Evolutionary conservation across 2,888 invertebrate genomes (phyloP).

Genomic region (Amblyjoppa proteus): DNA sequence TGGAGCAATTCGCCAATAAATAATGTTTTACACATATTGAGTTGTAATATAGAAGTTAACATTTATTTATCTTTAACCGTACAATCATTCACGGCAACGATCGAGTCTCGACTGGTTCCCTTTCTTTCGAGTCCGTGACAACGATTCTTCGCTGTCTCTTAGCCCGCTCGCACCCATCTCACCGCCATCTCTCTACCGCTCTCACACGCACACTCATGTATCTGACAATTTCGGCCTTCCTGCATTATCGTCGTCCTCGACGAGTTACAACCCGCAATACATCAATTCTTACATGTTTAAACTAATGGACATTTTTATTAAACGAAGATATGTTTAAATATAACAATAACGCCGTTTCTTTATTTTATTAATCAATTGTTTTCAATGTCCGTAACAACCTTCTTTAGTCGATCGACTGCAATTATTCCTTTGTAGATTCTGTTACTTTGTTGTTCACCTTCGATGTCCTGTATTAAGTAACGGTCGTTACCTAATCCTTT

Average conservation of each 20-base stretch:
- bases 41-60: no score
- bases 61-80: no score
- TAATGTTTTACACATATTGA: no score
- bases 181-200: neutral
- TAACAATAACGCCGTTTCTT: neutral
- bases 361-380: neutral
- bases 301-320: neutral
- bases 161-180: neutral
- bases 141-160: neutral
- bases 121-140: no score
- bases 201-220: neutral
- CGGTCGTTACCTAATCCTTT: constrained; percentile 55
- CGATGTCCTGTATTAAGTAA: constrained; percentile 61
- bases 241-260: constrained; percentile 12
- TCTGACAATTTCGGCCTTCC: constrained; percentile 4
- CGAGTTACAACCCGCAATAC: neutral
- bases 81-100: no score
- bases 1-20: no score
- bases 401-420: constrained; percentile 47
- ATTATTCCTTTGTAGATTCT: constrained; percentile 57
- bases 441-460: constrained; percentile 64
- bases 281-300: neutral
- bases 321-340: neutral
- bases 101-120: no score
- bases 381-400: constrained; percentile 18